A percentile compares a stretch with the other conserved stretches of the same genome.
These are phyloP conservation scores for Picus viridis DNA, from an alignment of 2,797 vertebrate species.

Conservation along the genomic window DNA sequence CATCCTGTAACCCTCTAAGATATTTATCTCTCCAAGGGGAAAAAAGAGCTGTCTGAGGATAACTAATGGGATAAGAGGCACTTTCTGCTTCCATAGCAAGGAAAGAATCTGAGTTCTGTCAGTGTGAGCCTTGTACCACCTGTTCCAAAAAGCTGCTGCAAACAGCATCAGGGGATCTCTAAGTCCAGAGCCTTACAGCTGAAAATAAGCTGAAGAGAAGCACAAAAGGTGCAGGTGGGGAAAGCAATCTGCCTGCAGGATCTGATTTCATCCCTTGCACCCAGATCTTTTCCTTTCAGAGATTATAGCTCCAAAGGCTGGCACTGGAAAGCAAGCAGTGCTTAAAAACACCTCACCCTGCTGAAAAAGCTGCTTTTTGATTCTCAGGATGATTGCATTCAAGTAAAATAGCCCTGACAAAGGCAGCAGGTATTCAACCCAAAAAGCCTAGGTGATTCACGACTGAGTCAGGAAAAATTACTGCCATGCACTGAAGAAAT, in stretches of 20 bases:
- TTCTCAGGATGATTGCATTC: background rate
- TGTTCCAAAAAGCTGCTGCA: background rate
- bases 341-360: background rate
- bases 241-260: background rate
- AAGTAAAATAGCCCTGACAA: background rate
- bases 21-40: background rate
- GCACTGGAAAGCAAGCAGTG: background rate
- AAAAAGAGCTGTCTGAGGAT: background rate
- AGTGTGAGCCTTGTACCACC: background rate
- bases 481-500: background rate
- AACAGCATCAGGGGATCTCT: background rate
- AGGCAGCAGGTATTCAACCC: background rate
- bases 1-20: background rate
- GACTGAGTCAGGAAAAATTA: background rate
- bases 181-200: background rate
- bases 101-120: background rate
- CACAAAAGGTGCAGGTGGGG: background rate
- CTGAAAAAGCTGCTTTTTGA: background rate
- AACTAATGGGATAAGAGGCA: conserved; percentile 11
- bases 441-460: background rate
- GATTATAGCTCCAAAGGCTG: background rate
- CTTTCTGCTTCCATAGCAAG: background rate
- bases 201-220: background rate
- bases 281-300: background rate
- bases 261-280: background rate